phyloP scores from a whole-genome alignment of 1,140 invertebrate genomes.

The Halyomorpha halys region DNA sequence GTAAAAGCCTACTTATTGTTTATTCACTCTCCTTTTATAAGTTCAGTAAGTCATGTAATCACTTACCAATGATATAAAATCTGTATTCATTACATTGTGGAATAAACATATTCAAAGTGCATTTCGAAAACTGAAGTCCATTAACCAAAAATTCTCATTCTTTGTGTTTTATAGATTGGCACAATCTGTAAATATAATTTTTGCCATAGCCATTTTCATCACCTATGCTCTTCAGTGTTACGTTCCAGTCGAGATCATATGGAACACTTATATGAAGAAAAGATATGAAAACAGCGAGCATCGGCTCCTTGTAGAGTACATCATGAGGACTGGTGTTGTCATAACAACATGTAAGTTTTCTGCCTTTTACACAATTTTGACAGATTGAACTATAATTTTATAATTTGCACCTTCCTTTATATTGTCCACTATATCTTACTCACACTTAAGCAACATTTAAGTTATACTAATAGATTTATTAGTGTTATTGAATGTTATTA shows the following conservation, averaged over 20 bases:
- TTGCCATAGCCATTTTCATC: constrained; percentile 78
- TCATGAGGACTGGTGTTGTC: constrained; percentile 52
- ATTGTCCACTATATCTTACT: too few relatives aligned
- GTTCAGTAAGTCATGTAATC: neutral
- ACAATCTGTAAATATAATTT: constrained; percentile 67
- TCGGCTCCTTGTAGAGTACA: constrained; percentile 46
- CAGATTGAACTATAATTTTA: too few relatives aligned
- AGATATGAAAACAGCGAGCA: constrained; percentile 40
- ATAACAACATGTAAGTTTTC: constrained; percentile 59
- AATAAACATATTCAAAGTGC: too few relatives aligned
- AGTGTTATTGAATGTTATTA: too few relatives aligned
- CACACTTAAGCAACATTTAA: too few relatives aligned
- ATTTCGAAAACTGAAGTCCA: too few relatives aligned
- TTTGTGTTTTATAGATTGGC: constrained; percentile 52
- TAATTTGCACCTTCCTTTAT: too few relatives aligned
- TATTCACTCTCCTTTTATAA: neutral
- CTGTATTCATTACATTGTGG: too few relatives aligned
- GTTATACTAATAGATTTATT: too few relatives aligned
- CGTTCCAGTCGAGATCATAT: constrained; percentile 82
- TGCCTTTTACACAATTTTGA: too few relatives aligned
- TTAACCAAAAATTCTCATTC: neutral
- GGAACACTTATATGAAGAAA: constrained; percentile 58
- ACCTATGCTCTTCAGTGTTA: constrained; percentile 90
- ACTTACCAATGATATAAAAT: too few relatives aligned
- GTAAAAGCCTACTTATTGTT: too few relatives aligned